Base-by-base conservation (phyloP, 1,140 invertebrate genomes). In the Trichoplusia ni region DNA sequence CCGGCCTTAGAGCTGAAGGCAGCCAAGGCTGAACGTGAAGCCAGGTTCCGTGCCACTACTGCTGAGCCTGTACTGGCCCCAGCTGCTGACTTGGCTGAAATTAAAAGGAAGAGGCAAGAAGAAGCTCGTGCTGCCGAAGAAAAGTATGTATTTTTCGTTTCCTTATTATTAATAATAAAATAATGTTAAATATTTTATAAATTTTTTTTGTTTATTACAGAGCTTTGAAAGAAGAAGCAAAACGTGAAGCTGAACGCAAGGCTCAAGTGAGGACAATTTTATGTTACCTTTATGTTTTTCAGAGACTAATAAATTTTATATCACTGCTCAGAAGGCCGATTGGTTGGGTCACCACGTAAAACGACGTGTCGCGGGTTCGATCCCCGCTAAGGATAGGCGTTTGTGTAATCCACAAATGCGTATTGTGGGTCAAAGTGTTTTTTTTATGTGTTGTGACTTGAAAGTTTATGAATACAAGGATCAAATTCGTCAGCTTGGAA, bases 41-140 rank as follows among this genome's bases (percentile, higher is more conserved):
- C 89, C n/a, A 90, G 90, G 46, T 92, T 92, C 75, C 81, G 88
- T 44, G 77, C 84, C 61, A 80, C 77, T 63, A 91, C 68, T 60
- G 84, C 66, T 60, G 67, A 87, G 86, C 79, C 92, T 5, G 81
- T 91, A 18, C 81, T 91, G 40, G 84, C 93, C 14, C 89, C 91
- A 16, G 75, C 91, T 0, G 75, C 91, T 4, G 92, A 92, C 51
- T 79, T 92, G 23, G 92, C 92, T 47, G 92, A 93, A 61, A 93
- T 92, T 35, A 91, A 92, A 66, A 91, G 89, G 46, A 92, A 93
- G 72, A 87, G 91, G 64, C 90, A 93, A 59, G 92, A 93, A 66
- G 92, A 93, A 80, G 91, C 90, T 44, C 92, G 92, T 58, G 90
- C 91, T 70, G 91, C 91, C n/a, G 92, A 93, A 79, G 92, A 94